These are phyloP conservation scores for Monochamus alternatus DNA, from an alignment of 2,888 invertebrate species.

Conservation along the genomic window DNA sequence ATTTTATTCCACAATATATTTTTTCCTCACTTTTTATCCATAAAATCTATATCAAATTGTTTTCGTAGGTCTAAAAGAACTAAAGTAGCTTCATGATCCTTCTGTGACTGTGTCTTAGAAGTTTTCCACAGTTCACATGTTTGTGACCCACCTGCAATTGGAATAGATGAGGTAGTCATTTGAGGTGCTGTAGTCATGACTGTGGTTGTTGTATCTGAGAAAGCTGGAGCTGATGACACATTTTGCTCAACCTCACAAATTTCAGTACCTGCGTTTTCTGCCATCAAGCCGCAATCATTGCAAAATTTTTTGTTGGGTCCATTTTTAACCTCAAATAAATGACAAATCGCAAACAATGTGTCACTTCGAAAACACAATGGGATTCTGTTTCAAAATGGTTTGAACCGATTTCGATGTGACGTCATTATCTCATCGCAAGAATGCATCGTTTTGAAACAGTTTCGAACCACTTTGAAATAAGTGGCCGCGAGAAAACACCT, in stretches of 20 bases:
- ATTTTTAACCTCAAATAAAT: not conserved
- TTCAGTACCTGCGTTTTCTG: not conserved
- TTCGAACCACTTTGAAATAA: too few species aligned
- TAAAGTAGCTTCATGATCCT: not conserved
- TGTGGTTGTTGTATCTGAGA: not conserved
- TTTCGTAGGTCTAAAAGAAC: not conserved
- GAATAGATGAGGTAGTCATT: not conserved
- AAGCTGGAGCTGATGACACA: not conserved
- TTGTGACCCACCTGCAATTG: not conserved
- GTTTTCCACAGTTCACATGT: not conserved
- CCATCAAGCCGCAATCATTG: not conserved
- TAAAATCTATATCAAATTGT: conserved; percentile 1
- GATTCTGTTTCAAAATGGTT: not conserved
- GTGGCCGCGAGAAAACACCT: too few species aligned
- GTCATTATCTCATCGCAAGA: not conserved
- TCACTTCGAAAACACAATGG: not conserved
- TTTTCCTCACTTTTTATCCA: not conserved
- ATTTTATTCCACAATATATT: conserved; percentile 5
- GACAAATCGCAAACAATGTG: not conserved
- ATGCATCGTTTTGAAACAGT: not conserved
- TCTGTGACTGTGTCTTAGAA: not conserved
- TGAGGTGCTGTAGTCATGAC: not conserved
- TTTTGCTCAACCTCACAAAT: not conserved
- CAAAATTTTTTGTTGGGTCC: not conserved
- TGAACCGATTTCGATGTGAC: not conserved